Evolutionary conservation across 2,797 vertebrate genomes (phyloP), one percentile per base, ranked within the genome.

Genomic region (Arctocebus calabarensis): DNA sequence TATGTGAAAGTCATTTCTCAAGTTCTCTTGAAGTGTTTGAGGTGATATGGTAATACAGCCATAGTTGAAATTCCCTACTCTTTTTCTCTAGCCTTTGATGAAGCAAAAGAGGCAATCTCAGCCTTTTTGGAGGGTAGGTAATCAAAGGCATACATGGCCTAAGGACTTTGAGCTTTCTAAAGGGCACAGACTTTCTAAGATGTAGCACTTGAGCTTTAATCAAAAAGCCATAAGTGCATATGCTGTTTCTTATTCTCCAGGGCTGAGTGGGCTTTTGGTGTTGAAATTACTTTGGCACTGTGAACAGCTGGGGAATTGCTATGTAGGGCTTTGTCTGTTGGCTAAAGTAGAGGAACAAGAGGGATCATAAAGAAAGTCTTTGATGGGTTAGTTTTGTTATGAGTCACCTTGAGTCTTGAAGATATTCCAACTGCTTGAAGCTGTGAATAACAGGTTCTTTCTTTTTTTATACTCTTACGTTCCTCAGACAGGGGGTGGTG

Each of bases 281-380:
- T 92, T 94, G 94, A 97, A 97, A 97, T 96, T 94, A 92, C 92
- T 88, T 94, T 96, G 93, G 81, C 91, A 93, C 57, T 0, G 1
- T 45, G 81, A 88, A 52, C 52, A 93, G 62, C 93, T 91, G 32
- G 95, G 92, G 91, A 91, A 90, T 96, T 97, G 84, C 43, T 94
- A 93, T 96, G 79, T 37, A 83, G 62, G 25, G 43, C 90, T 96
- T 97, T 96, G 86, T 97, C 92, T 97, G 66, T 89, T 96, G 95
- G 22, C 77, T 96, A 70, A 95, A 93, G 75, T 29, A 93, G 91
- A 96, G 75, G 61, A 90, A 84, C 64, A 91, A 90, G 48, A 93
- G 52, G 19, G 68, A 96, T 82, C 55, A 55, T 90, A 96, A 90
- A 92, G 64, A 94, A 94, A 84, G 48, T 71, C 73, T 93, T 96